Evolutionary conservation across 2,797 vertebrate genomes (phyloP), one percentile per base, ranked within the genome.

Genomic region (Melanotaenia nigrans): DNA sequence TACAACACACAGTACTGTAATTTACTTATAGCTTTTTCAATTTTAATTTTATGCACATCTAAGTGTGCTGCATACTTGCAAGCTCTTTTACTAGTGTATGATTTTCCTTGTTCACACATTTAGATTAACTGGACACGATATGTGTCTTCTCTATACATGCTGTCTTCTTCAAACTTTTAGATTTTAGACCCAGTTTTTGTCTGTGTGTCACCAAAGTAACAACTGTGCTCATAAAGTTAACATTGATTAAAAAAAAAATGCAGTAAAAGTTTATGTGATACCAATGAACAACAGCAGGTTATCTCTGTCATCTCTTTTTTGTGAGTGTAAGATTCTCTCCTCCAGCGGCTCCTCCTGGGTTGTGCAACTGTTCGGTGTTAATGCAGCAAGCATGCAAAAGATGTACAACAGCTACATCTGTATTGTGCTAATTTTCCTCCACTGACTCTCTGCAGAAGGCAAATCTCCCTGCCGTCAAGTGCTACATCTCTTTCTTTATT

Each of bases 401-500:
- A 75, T n/a, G 68, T 66, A 65, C 74, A 58, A 68, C 72, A 53
- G 61, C 73, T 33, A 58, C 78, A 77, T 85, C 70, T 82, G 78
- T n/a, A 58, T 53, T 72, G 68, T 33, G 40, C 83, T 74, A 62
- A 75, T 84, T 77, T 75, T 66, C 45, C 75, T 72, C 74, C 45
- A 5, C 61, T 49, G 66, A 67, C 45, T 81, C 85, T 83, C 83
- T 2, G 42, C 4, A 69, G 73, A 81, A 51, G 77, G 69, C 79
- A 42, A 55, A 69, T 68, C 82, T 86, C 81, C 65, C 76, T 3
- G 61, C 83, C 40, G 75, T 66, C 77, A 73, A 42, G 83, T 30
- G 68, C 81, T 55, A 74, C 85, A 77, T 88, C 84, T 87, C 76
- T 73, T 74, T 83, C 76, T 75, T 77, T 69, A 73, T 68, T 65